Percentiles rank a stretch among this genome's conserved stretches.
Conservation (phyloP, 2,888 invertebrate genomes). For the Chymomyza caudatula region DNA sequence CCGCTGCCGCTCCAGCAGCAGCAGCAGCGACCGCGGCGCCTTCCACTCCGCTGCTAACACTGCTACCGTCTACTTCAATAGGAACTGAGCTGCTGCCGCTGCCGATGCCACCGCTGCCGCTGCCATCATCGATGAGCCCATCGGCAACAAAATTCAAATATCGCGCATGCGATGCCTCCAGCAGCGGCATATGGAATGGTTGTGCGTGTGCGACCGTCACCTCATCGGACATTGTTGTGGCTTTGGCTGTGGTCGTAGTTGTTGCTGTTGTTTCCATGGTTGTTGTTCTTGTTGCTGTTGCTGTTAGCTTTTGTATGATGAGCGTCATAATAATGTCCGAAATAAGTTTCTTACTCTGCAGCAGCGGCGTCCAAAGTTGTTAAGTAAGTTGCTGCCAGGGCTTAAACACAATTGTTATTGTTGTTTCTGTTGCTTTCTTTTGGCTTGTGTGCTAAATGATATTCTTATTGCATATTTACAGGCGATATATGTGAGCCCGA, state of each 20-base stretch:
- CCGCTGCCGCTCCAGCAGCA: slow-evolving; percentile 17
- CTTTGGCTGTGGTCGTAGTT: slow-evolving; percentile 30
- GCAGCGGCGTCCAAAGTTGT: not conserved
- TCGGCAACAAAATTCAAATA: slow-evolving; percentile 74
- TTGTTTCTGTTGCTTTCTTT: slow-evolving; percentile 23
- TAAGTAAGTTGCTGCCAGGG: not conserved
- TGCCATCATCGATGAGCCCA: slow-evolving; percentile 64
- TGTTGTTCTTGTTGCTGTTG: not conserved
- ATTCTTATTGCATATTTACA: slow-evolving; percentile 26
- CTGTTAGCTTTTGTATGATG: slow-evolving; percentile 27
- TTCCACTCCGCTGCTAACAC: slow-evolving; percentile 12
- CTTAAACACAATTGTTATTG: slow-evolving; percentile 36
- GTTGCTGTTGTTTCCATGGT: slow-evolving; percentile 38
- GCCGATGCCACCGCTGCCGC: slow-evolving; percentile 18
- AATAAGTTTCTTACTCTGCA: not conserved
- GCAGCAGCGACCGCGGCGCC: no score
- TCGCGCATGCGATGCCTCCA: slow-evolving; percentile 59
- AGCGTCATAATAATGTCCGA: slow-evolving; percentile 45
- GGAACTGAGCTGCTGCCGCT: slow-evolving; percentile 51
- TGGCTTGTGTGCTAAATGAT: slow-evolving; percentile 33
- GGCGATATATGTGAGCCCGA: slow-evolving; percentile 1
- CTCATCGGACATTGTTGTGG: slow-evolving; percentile 38
- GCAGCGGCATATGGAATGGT: slow-evolving; percentile 42
- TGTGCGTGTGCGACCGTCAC: slow-evolving; percentile 7
- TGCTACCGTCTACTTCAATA: slow-evolving; percentile 44